Base-by-base conservation (phyloP, 2,797 vertebrate species). In the Prionace glauca region DNA sequence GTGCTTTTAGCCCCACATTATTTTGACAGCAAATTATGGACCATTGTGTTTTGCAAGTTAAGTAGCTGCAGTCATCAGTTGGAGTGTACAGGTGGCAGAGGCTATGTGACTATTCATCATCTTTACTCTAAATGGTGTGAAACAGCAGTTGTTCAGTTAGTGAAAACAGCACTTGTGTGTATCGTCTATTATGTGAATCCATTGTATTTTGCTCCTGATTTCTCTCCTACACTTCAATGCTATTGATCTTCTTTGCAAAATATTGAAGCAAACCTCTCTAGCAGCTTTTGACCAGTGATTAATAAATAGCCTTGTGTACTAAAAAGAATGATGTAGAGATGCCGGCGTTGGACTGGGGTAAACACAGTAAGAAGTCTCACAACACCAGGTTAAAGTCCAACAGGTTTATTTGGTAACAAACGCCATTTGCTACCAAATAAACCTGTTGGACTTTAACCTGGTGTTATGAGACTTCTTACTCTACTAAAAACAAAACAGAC, bases 191-290 rank as follows among this genome's bases (percentile, higher is more conserved):
- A 20, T 95, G 93, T 95, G 71, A 77, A 56, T 95, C 45, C 7
- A 77, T 36, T 69, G 90, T 41, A 41, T 92, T 92, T 67, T 69
- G 12, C 41, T 92, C 18, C 65, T 69, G 90, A 92, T 69, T 92
- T 69, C 22, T 41, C n/a, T 92, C 90, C 65, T n/a, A 14, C 20
- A 5, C 32, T 91, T 65, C 62, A 92, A 69, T 92, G n/a, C 90
- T 69, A 69, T 69, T 92, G 90, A 92, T 74, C 67, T 32, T 24
- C 12, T 74, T 72, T 94, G 41, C 45, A 74, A 94, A 95, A 29
- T 95, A 95, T 72, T 95, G 93, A 69, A 95, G 24, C 45, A 74
- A 95, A 60, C 18, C 71, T 72, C 11, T 94, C 60, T 32, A 72
- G 36, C 71, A 50, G 69, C 69, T 72, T 94, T 72, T n/a, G 93